Evolutionary conservation across 2,113 vertebrate species (phyloP).

Genomic region (Tapirus terrestris): DNA sequence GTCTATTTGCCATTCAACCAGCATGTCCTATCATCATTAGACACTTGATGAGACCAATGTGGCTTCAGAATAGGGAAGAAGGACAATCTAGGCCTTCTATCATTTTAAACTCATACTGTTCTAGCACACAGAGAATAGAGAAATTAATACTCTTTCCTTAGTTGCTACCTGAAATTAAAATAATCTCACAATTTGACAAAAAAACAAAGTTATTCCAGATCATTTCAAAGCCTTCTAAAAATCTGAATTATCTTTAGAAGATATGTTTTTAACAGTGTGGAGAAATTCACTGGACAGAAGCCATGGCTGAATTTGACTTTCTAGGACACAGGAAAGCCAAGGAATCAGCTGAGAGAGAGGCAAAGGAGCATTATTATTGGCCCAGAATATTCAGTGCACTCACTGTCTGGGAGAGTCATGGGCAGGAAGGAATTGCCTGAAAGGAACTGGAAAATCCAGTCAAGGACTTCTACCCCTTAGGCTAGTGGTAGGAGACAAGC

Average conservation of each 20-base stretch:
- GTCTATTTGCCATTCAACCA: not conserved
- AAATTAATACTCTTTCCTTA: not conserved
- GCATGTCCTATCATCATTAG: not conserved
- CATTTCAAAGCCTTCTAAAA: not conserved
- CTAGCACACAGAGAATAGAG: not conserved
- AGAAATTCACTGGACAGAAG: not conserved
- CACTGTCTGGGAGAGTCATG: not conserved
- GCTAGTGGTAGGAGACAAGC: not conserved
- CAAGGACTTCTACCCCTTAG: not conserved
- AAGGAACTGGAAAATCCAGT: not conserved
- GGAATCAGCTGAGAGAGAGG: not conserved
- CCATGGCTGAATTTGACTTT: not conserved
- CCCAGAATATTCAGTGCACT: not conserved
- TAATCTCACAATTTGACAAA: not conserved
- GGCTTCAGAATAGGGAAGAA: not conserved
- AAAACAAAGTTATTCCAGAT: not conserved
- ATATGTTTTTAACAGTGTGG: not conserved
- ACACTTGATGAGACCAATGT: not conserved
- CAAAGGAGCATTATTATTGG: not conserved
- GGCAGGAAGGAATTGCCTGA: not conserved
- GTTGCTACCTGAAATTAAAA: not conserved
- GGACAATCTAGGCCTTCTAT: not conserved
- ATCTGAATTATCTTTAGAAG: not conserved
- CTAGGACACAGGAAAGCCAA: not conserved
- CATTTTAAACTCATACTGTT: not conserved